Evolutionary conservation across 2,797 vertebrate genomes (phyloP), one percentile per base, ranked within the genome.

Genomic region (Oryzias sinensis): DNA sequence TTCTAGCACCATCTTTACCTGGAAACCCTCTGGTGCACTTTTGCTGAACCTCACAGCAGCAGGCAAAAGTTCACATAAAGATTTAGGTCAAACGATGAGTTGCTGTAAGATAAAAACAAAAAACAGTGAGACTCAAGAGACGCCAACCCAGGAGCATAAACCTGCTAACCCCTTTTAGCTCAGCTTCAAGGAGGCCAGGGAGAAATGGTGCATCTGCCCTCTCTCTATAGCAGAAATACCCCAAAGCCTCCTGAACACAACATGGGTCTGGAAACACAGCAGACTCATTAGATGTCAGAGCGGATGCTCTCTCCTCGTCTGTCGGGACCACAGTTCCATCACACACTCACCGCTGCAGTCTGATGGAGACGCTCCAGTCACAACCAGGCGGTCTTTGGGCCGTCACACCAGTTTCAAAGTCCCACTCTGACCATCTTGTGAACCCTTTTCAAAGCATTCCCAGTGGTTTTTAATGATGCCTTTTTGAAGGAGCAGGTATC

Each of bases 151-250:
- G 29, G 8, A 7, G 29, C 29, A 7, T 17, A 40, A 49, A 51
- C 43, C 55, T 48, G 64, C 53, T 62, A 43, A 76, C 67, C 61
- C 55, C 54, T 60, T 51, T 68, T 60, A 76, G 43, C 73, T 62
- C 14, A 0, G 41, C 53, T 18, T 20, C 1, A 4, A 49, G 40
- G 59, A 62, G 63, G 58, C 52, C 64, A 59, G 22, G 46, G 59
- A 43, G 8, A 43, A 40, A 27, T 1, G 14, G 17, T 45, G 24
- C 1, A 1, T 16, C 40, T 42, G 47, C 33, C 62, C 59, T 64
- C 41, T 66, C 43, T 68, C 40, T 17, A 37, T 11, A 22, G 9
- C 13, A 33, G 25, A 41, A 46, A 25, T 65, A 14, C n/a, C 44
- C 49, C 22, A 43, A 4, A 53, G 51, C 25, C 37, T 25, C 42